Evolutionary conservation across 2,797 vertebrate species (phyloP), one percentile per base, ranked within the genome.

Genomic region (Botia almorhae): DNA sequence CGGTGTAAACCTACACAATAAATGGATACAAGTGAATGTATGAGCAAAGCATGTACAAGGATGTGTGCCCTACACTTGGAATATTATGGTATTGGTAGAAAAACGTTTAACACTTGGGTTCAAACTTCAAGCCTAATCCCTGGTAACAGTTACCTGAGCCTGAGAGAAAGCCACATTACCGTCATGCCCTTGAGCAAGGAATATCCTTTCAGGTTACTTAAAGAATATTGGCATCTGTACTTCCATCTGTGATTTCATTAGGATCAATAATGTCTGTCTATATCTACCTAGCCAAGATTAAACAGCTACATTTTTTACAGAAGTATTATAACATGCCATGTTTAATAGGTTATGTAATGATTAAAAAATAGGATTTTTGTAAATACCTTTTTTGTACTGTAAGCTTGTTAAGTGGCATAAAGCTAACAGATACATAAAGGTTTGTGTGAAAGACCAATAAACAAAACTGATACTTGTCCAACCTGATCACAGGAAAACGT

Each of bases 151-250:
- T 0, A 73, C 33, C 14, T 55, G 17, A 56, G 13, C 14, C 51
- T 0, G 23, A 36, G 1, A 69, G 21, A 77, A 76, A 23, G n/a
- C 33, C 11, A 75, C 29, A 11, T 1, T 43, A 51, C 21, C 26
- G n/a, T 61, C 50, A 12, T 39, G 19, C 67, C n/a, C 7, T 29
- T 64, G 60, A 74, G 23, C 11, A 63, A 76, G 48, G 61, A 33
- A 16, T 12, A 1, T 51, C n/a, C 61, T 5, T 43, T 61, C 16
- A 5, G 36, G 14, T 55, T 29, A 36, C 3, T 69, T 12, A 4
- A 36, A 4, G 0, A 29, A 19, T 48, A 46, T 69, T 60, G 10
- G 7, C 16, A 23, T 17, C 29, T 53, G 26, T 53, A 14, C 26
- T 21, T 17, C n/a, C n/a, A n/a, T 19, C 3, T n/a, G n/a, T 6